Conservation (phyloP, 2,113 vertebrate genomes). For the Halichoerus grypus region DNA sequence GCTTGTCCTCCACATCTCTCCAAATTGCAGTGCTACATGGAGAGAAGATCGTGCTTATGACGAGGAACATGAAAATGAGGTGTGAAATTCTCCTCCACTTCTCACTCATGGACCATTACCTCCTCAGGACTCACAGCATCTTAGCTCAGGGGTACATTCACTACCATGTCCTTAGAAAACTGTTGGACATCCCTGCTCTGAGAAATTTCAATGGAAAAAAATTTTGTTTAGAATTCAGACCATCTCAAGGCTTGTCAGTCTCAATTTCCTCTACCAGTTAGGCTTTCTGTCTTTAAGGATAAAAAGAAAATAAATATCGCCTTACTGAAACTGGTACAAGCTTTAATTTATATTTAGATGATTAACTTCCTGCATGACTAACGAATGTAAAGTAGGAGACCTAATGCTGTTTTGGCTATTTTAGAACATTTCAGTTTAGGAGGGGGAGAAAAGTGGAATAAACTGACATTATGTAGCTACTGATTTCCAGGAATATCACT, state of each 20-base stretch:
- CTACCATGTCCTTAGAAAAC: not conserved
- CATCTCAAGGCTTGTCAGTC: slow-evolving; percentile 59
- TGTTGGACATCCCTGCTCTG: not conserved
- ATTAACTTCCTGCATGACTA: slow-evolving; percentile 79
- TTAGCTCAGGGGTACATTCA: not conserved
- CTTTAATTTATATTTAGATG: slow-evolving; percentile 72
- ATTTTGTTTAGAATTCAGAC: slow-evolving; percentile 35
- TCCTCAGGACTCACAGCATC: not conserved
- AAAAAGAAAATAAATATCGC: slow-evolving; percentile 78
- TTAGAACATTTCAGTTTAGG: slow-evolving; percentile 66
- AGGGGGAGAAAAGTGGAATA: slow-evolving; percentile 37
- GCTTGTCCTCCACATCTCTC: not conserved
- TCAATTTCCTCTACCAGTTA: slow-evolving; percentile 58
- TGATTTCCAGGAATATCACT: slow-evolving; percentile 57
- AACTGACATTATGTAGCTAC: slow-evolving; percentile 32
- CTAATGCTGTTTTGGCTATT: slow-evolving; percentile 66
- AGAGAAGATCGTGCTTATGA: not conserved
- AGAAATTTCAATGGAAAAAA: slow-evolving; percentile 55
- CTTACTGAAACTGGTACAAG: slow-evolving; percentile 58
- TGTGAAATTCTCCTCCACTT: not conserved
- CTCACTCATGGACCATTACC: not conserved
- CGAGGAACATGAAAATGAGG: not conserved
- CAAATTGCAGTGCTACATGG: not conserved
- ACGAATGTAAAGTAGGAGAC: slow-evolving; percentile 62
- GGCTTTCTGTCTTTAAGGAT: slow-evolving; percentile 65